Evolutionary conservation across 2,113 vertebrate species (phyloP).

Genomic region (Mesitornis unicolor): DNA sequence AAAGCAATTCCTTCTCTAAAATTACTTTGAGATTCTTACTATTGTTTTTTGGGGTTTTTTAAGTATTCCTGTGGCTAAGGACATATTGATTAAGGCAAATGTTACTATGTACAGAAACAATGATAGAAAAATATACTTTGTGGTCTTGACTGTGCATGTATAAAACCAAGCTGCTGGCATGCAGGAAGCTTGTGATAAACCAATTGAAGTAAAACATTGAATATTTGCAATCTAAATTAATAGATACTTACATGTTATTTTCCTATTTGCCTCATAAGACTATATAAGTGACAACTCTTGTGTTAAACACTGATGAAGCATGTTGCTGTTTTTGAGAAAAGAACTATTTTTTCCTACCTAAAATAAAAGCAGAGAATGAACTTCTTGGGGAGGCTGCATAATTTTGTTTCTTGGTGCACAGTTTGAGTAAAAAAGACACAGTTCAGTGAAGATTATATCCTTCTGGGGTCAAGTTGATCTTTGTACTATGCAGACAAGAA

Average conservation of each 20-base stretch:
- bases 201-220: not conserved
- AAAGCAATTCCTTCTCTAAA: not conserved
- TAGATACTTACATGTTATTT: fast-evolving
- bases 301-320: not conserved
- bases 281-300: fast-evolving
- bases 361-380: not conserved
- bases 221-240: not conserved
- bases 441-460: not conserved
- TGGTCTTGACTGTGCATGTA: not conserved
- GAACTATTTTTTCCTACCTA: not conserved
- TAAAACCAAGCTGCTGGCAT: not conserved
- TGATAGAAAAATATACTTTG: not conserved
- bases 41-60: fast-evolving
- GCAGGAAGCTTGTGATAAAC: not conserved
- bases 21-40: not conserved
- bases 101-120: not conserved
- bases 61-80: not conserved
- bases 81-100: fast-evolving
- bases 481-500: not conserved
- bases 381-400: not conserved
- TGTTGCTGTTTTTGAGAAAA: not conserved
- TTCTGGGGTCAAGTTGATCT: not conserved
- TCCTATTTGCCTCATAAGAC: not conserved
- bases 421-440: not conserved
- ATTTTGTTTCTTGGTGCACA: not conserved